Evolutionary conservation across 1,140 invertebrate species (phyloP).

Genomic region (Matsumurasca onukii): DNA sequence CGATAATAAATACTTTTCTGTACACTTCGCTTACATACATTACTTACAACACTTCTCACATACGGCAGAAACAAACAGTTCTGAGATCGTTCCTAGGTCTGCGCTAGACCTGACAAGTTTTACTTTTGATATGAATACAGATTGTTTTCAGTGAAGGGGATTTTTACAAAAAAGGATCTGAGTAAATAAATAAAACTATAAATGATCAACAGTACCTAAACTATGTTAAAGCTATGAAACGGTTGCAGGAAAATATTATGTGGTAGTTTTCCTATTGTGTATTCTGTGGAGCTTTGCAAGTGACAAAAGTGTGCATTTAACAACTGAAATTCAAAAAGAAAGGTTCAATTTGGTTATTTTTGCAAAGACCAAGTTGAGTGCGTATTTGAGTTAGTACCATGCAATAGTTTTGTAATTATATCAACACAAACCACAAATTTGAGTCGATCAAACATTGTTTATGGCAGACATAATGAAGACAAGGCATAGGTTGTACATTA

Average conservation of each 20-base stretch:
- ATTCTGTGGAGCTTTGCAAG: background rate
- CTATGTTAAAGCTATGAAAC: slow-evolving; percentile 18
- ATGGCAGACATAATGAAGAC: too few relatives aligned
- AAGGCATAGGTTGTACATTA: too few relatives aligned
- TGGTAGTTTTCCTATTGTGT: background rate
- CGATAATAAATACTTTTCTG: background rate
- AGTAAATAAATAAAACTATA: slow-evolving; percentile 18
- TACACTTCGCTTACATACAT: too few relatives aligned
- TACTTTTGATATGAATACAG: slow-evolving; percentile 16
- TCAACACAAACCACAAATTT: background rate
- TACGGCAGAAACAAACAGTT: background rate
- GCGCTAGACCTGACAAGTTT: background rate
- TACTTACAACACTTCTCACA: background rate
- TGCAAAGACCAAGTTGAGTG: background rate
- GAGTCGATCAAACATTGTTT: too few relatives aligned
- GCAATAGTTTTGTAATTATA: background rate
- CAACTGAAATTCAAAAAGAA: background rate
- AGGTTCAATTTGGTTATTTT: background rate
- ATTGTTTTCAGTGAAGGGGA: slow-evolving; percentile 13
- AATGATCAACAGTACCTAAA: slow-evolving; percentile 20
- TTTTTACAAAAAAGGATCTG: slow-evolving; percentile 5
- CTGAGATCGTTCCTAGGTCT: slow-evolving; percentile 12
- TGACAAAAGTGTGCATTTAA: background rate
- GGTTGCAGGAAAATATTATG: slow-evolving; percentile 1
- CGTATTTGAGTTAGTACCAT: background rate